These are phyloP conservation scores for Abrostola tripartita DNA, from an alignment of 2,888 invertebrate genomes.

Conservation along the genomic window DNA sequence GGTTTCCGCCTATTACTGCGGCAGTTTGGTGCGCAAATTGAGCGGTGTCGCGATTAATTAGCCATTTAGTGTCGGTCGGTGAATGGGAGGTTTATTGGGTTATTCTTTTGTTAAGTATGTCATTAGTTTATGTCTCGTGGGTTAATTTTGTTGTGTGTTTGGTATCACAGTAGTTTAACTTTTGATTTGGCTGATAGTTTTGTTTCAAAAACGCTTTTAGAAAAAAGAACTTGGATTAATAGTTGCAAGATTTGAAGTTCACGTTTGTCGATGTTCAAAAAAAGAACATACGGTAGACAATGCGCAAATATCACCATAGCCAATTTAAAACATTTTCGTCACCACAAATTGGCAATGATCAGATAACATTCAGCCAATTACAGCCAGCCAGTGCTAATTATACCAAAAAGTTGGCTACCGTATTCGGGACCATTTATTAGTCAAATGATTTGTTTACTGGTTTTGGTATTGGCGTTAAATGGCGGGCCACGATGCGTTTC, in stretches of 20 bases:
- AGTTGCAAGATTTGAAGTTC: no score
- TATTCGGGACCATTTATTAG: conserved; percentile 60
- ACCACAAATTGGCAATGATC: conserved; percentile 50
- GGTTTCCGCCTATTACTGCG: conserved; percentile 72
- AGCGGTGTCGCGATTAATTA: conserved; percentile 79
- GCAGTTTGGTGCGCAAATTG: conserved; percentile 78
- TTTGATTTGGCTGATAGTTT: neutral
- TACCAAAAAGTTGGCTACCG: conserved; percentile 36
- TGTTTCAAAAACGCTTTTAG: no score
- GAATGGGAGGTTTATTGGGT: conserved; percentile 52
- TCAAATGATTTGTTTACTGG: conserved; percentile 65
- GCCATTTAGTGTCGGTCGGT: conserved; percentile 71
- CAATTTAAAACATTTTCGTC: conserved; percentile 9
- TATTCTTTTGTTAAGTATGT: conserved; percentile 56
- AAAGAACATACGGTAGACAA: neutral
- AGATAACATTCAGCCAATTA: conserved; percentile 46
- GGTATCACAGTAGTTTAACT: conserved; percentile 8
- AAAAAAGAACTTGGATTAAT: no score
- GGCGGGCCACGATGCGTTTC: conserved; percentile 66
- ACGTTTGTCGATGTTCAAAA: no score
- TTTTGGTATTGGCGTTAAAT: conserved; percentile 67
- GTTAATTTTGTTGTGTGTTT: conserved; percentile 51
- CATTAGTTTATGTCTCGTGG: conserved; percentile 43
- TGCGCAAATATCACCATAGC: neutral
- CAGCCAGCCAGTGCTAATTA: conserved; percentile 46